phyloP scores from a whole-genome alignment of 2,888 invertebrate species.

The Bugulina stolonifera region DNA sequence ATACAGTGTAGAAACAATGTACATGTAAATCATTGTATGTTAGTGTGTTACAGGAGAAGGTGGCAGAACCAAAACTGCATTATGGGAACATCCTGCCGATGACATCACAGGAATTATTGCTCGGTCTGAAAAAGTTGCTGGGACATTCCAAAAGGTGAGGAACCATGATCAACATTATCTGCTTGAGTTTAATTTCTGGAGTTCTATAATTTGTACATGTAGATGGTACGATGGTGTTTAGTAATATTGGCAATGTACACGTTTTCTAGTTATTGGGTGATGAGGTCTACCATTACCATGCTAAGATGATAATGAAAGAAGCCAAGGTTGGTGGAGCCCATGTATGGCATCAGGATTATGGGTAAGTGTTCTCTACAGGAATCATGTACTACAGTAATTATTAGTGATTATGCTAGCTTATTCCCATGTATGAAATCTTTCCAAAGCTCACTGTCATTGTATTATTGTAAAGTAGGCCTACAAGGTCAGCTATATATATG shows the following conservation, averaged over 20 bases:
- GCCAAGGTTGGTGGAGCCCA: slow-evolving; percentile 42
- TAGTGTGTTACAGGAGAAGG: slow-evolving; percentile 31
- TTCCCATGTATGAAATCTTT: no score
- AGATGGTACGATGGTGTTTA: background rate
- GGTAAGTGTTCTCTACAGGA: slow-evolving; percentile 37
- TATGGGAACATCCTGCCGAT: slow-evolving; percentile 35
- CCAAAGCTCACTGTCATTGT: no score
- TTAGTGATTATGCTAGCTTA: no score
- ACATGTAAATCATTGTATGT: no score
- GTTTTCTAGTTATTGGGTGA: slow-evolving; percentile 42
- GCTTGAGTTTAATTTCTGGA: no score
- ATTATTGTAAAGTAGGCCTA: no score
- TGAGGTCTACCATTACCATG: slow-evolving; percentile 49
- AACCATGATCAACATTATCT: background rate
- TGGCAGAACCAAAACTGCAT: slow-evolving; percentile 29
- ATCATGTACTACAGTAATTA: no score
- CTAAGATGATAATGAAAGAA: slow-evolving; percentile 50
- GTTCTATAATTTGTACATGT: background rate
- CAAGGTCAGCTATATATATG: no score
- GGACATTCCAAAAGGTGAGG: slow-evolving; percentile 31
- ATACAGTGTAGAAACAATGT: no score
- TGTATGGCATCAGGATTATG: slow-evolving; percentile 51
- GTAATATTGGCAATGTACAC: background rate
- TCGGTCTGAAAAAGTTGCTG: slow-evolving; percentile 32
- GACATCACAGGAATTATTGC: slow-evolving; percentile 35